Evolutionary conservation across 92 coral and sea anemone species (phyloP).

Genomic region (Chrysogorgia sp.): DNA sequence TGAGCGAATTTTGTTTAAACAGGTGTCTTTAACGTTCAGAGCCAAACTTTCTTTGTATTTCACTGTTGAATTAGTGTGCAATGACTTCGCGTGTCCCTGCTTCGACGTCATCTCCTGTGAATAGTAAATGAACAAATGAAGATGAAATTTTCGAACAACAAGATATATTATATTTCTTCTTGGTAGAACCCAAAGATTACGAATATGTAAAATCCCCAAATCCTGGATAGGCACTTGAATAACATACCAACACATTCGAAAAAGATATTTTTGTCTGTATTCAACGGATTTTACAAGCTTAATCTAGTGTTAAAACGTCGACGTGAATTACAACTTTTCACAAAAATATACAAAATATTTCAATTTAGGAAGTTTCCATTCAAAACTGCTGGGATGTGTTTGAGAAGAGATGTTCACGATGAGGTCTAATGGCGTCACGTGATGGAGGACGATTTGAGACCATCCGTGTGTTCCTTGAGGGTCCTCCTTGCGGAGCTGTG

Average conservation of each 20-base stretch:
- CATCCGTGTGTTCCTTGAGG: conserved; percentile 66
- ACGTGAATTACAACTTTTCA: not conserved
- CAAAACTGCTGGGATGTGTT: conserved; percentile 15
- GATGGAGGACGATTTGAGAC: conserved; percentile 94
- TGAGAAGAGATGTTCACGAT: conserved; percentile 62
- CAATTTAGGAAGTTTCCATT: not conserved
- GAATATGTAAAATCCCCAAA: too few species aligned
- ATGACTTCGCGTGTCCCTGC: too few species aligned
- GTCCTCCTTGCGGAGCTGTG: conserved; percentile 66
- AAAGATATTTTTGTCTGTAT: not conserved
- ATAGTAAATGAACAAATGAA: too few species aligned
- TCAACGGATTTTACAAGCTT: not conserved
- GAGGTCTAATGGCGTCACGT: conserved; percentile 94
- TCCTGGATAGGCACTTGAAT: too few species aligned
- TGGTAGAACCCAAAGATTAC: too few species aligned
- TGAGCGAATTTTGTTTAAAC: too few species aligned
- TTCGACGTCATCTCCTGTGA: too few species aligned
- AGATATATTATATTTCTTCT: too few species aligned
- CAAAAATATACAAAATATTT: not conserved
- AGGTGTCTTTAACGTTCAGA: too few species aligned
- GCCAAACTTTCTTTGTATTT: too few species aligned
- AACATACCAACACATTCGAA: not conserved
- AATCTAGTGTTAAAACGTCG: not conserved
- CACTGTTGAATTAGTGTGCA: too few species aligned
- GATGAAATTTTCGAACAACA: too few species aligned